phyloP scores from a whole-genome alignment of 2,113 vertebrate genomes.

The Menura novaehollandiae region DNA sequence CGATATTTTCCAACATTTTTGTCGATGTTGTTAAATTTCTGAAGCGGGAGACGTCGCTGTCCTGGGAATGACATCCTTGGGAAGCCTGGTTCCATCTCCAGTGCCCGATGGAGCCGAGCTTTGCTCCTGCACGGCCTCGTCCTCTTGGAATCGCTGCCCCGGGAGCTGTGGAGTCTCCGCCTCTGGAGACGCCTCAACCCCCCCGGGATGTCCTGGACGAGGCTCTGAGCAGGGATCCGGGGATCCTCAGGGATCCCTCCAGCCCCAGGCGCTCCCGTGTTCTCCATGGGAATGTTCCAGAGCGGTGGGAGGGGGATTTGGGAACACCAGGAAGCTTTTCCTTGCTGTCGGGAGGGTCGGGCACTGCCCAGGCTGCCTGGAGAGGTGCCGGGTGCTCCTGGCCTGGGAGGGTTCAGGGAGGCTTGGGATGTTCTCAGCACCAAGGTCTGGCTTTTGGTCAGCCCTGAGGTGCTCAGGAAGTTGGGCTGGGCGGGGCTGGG shows the following conservation, averaged over 20 bases:
- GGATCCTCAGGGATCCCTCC: background rate
- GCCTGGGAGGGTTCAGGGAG: too few species aligned
- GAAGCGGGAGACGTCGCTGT: rapidly evolving
- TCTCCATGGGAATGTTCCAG: too few species aligned
- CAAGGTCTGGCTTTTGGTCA: background rate
- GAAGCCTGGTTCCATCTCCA: background rate
- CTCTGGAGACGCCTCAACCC: background rate
- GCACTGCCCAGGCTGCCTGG: background rate
- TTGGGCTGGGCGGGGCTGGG: background rate
- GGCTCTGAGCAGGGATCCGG: background rate
- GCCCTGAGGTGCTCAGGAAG: background rate
- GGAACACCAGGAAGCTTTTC: background rate
- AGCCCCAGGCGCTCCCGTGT: background rate
- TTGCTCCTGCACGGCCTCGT: background rate
- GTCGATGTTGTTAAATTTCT: background rate
- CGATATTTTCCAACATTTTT: background rate
- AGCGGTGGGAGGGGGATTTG: background rate
- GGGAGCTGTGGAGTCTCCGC: background rate
- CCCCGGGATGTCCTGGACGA: background rate
- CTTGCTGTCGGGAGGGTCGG: too few species aligned
- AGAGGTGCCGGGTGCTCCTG: background rate
- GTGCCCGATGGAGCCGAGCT: background rate
- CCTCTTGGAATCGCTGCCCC: too few species aligned
- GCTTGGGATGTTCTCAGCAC: too few species aligned
- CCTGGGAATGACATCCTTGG: rapidly evolving